phyloP scores from a whole-genome alignment of 1,140 invertebrate species.

The Leptonema lineaticorne region DNA sequence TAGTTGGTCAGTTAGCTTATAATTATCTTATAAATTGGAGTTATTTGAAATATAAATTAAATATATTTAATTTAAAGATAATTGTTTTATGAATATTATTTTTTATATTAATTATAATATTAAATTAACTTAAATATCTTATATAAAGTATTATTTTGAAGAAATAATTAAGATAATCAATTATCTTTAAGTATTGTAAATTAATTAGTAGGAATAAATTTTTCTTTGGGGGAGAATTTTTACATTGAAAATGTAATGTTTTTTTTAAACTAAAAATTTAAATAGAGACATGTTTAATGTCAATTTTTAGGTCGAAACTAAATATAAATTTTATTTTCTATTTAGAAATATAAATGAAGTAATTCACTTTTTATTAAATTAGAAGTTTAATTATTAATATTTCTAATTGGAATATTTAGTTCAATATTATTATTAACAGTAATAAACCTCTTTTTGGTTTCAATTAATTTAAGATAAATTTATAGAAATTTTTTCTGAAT shows the following conservation, averaged over 20 bases:
- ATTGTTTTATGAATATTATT: conserved; percentile 47
- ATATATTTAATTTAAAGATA: conserved; percentile 46
- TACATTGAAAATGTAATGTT: conserved; percentile 57
- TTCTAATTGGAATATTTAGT: conserved; percentile 52
- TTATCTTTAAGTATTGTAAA: conserved; percentile 5
- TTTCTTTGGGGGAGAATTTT: too few relatives aligned
- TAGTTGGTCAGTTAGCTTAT: background rate
- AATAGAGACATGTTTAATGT: too few relatives aligned
- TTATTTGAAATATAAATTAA: conserved; percentile 44
- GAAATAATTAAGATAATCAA: conserved; percentile 1
- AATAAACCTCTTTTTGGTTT: conserved; percentile 61
- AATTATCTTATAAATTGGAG: conserved; percentile 47
- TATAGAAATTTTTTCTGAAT: conserved; percentile 59
- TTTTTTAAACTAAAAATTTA: conserved; percentile 56
- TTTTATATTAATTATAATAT: conserved; percentile 41
- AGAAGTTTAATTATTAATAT: conserved; percentile 53
- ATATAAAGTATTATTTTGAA: conserved; percentile 21
- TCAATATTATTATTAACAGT: conserved; percentile 59
- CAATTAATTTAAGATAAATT: conserved; percentile 55
- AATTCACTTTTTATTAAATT: conserved; percentile 56
- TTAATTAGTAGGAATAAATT: conserved; percentile 36
- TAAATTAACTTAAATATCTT: conserved; percentile 16
- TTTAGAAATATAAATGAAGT: conserved; percentile 48
- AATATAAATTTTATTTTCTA: too few relatives aligned
- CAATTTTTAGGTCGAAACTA: too few relatives aligned